Percentiles rank a stretch among this genome's conserved stretches.
Evolutionary conservation across 1,140 invertebrate genomes (phyloP).

Genomic region (Cotesia typhae): DNA sequence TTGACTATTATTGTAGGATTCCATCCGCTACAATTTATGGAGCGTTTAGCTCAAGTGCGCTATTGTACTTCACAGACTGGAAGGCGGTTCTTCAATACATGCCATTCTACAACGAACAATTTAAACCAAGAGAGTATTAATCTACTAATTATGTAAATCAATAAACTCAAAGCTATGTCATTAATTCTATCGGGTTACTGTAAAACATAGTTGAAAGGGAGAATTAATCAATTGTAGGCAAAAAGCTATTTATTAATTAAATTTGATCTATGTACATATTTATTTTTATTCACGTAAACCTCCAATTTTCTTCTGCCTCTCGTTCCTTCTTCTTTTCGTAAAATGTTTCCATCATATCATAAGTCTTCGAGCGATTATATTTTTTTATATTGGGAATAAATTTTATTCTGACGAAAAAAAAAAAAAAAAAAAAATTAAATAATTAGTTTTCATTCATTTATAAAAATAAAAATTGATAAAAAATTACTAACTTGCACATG

Average conservation of each 20-base stretch:
- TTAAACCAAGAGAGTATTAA: slow-evolving; percentile 64
- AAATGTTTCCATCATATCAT: not conserved
- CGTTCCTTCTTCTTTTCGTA: not conserved
- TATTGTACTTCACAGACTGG: slow-evolving; percentile 83
- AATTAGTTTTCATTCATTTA: too few relatives aligned
- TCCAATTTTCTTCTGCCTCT: not conserved
- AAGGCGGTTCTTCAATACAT: slow-evolving; percentile 74
- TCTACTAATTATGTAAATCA: not conserved
- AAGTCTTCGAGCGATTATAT: too few relatives aligned
- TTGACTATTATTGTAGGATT: not conserved
- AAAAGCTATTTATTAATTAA: not conserved
- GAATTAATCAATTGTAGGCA: not conserved
- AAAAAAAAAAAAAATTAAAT: too few relatives aligned
- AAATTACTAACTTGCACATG: too few relatives aligned
- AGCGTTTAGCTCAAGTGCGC: slow-evolving; percentile 64
- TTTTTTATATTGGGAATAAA: too few relatives aligned
- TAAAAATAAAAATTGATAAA: too few relatives aligned
- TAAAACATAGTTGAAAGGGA: slow-evolving; percentile 2
- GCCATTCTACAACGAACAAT: slow-evolving; percentile 80
- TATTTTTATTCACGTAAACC: not conserved
- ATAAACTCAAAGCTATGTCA: slow-evolving; percentile 33
- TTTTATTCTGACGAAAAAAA: too few relatives aligned
- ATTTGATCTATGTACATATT: not conserved
- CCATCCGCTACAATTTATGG: slow-evolving; percentile 72
- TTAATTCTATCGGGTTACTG: slow-evolving; percentile 29